A percentile compares a stretch with the other conserved stretches of the same genome.
Evolutionary conservation across 1,140 invertebrate species (phyloP).

Genomic region (Drosophila setifemur): DNA sequence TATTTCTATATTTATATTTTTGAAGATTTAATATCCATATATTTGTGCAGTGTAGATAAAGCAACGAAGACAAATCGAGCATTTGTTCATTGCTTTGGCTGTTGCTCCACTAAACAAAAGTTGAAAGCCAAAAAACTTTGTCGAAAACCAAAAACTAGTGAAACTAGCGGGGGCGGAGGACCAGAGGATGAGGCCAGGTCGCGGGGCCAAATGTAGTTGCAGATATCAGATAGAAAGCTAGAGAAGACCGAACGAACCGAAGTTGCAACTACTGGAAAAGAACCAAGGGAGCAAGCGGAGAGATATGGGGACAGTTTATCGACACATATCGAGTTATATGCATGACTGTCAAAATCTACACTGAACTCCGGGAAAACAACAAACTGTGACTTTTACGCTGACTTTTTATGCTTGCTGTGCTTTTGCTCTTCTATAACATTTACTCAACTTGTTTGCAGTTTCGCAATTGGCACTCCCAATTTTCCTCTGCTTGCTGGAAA

Average conservation of each 20-base stretch:
- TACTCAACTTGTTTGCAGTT: constrained; percentile 45
- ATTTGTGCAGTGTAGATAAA: background rate
- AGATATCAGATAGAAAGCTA: constrained; percentile 55
- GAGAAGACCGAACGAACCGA: constrained; percentile 13
- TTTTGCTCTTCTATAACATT: constrained; percentile 30
- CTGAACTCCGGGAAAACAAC: constrained; percentile 36
- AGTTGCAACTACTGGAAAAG: background rate
- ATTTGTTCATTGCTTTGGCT: constrained; percentile 51
- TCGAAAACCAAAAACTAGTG: constrained; percentile 42
- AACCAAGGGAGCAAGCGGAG: background rate
- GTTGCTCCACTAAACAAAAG: constrained; percentile 61
- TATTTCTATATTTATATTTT: too few species aligned
- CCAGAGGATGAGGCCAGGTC: constrained; percentile 37
- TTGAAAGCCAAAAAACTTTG: constrained; percentile 57
- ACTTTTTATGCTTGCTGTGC: constrained; percentile 1
- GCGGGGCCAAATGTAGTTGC: constrained; percentile 62
- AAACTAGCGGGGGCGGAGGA: constrained; percentile 14
- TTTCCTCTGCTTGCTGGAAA: constrained; percentile 27
- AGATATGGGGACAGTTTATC: constrained; percentile 40
- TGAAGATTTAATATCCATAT: background rate
- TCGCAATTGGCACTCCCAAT: constrained; percentile 18
- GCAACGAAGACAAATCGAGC: constrained; percentile 62
- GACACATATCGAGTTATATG: constrained; percentile 49
- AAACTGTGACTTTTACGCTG: constrained; percentile 31
- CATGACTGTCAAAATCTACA: constrained; percentile 48